Conservation (phyloP, 2,113 vertebrate genomes). For the Todiramphus chloris region DNA sequence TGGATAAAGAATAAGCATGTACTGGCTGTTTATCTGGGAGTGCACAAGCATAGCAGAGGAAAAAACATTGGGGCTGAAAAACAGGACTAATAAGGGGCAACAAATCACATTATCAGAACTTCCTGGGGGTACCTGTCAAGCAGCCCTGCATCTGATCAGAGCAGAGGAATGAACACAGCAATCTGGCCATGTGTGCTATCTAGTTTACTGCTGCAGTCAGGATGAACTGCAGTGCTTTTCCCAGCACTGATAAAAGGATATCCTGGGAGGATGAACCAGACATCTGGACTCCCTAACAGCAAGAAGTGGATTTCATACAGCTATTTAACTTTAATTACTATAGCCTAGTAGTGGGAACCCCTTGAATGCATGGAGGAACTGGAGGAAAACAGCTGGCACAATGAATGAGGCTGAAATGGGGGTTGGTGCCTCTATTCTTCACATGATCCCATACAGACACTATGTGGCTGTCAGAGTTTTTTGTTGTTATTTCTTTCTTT, state of each 20-base stretch:
- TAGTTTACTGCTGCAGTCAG: neutral
- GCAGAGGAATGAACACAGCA: neutral
- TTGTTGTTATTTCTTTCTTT: neutral
- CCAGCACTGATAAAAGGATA: neutral
- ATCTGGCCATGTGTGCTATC: neutral
- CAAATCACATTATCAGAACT: neutral
- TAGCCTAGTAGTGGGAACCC: neutral
- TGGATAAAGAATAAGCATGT: neutral
- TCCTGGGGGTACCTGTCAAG: neutral
- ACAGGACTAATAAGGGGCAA: neutral
- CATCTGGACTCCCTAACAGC: neutral
- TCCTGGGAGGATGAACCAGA: neutral
- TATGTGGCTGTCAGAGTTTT: neutral
- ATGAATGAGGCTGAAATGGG: neutral
- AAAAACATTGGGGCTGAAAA: neutral
- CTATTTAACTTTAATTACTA: neutral
- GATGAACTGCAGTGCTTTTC: neutral
- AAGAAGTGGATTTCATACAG: neutral
- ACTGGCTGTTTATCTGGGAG: neutral
- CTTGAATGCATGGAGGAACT: neutral
- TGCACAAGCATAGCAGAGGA: fast-evolving
- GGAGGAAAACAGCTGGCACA: neutral
- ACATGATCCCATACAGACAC: neutral
- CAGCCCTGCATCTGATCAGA: neutral
- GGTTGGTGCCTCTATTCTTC: neutral